Percentiles rank a stretch among this genome's conserved stretches.
These are phyloP conservation scores for Saturnia japonica DNA, from an alignment of 2,888 invertebrate genomes.

Conservation along the genomic window DNA sequence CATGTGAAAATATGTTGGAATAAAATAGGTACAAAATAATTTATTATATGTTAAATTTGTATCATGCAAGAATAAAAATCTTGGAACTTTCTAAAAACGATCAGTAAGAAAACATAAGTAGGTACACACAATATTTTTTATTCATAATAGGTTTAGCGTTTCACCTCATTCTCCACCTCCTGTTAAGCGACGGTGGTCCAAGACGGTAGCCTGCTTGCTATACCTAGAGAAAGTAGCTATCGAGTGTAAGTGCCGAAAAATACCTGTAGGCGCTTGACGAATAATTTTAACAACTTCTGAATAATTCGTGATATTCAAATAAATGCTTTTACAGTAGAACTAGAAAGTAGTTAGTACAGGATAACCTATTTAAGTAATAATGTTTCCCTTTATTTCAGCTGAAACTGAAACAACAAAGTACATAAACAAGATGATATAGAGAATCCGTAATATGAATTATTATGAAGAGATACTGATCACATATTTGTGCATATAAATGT, in stretches of 20 bases:
- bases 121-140: no score
- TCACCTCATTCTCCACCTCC: not conserved
- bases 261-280: not conserved
- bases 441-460: not conserved
- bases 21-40: no score
- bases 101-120: no score
- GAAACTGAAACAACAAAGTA: not conserved
- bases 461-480: not conserved
- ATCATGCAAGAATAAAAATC: not conserved
- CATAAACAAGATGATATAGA: not conserved
- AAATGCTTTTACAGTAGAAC: not conserved
- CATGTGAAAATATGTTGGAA: no score
- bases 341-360: not conserved
- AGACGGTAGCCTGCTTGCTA: not conserved
- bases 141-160: no score
- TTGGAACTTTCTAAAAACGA: not conserved
- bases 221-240: not conserved
- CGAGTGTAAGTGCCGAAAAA: not conserved
- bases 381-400: not conserved
- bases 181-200: not conserved
- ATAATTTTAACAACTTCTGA: not conserved
- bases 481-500: not conserved
- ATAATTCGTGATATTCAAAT: no score
- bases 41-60: no score
- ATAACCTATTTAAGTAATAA: not conserved